phyloP scores from a whole-genome alignment of 2,113 vertebrate genomes.

The Thunnus maccoyii region DNA sequence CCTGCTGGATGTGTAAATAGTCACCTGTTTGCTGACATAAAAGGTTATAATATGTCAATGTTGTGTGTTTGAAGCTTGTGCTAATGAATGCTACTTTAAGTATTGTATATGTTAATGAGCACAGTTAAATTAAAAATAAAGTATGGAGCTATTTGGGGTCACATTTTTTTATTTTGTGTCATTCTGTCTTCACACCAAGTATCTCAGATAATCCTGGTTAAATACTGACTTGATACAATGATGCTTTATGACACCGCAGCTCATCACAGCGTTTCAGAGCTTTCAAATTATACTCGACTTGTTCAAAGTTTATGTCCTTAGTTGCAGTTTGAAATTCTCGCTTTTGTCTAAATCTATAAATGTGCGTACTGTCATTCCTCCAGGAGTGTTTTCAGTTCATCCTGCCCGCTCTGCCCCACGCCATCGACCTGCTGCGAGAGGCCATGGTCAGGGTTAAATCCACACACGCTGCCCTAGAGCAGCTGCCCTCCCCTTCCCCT shows the following conservation, averaged over 20 bases:
- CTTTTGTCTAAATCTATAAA: not conserved
- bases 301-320: not conserved
- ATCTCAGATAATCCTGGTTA: too few species aligned
- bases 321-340: too few species aligned
- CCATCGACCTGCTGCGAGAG: conserved; percentile 97
- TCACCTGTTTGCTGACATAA: too few species aligned
- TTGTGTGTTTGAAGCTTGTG: too few species aligned
- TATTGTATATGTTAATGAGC: too few species aligned
- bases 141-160: too few species aligned
- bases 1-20: too few species aligned
- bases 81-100: too few species aligned
- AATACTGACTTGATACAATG: not conserved
- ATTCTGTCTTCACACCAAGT: too few species aligned
- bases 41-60: too few species aligned
- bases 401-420: conserved; percentile 98
- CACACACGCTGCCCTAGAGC: conserved; percentile 95
- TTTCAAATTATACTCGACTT: not conserved
- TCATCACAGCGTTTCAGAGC: not conserved
- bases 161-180: too few species aligned
- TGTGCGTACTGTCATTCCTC: conserved; percentile 20
- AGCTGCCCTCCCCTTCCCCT: conserved; percentile 94
- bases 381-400: conserved; percentile 99
- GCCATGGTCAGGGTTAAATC: conserved; percentile 95
- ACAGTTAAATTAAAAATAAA: too few species aligned
- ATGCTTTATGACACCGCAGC: not conserved